Evolutionary conservation across 2,888 invertebrate genomes (phyloP).

Genomic region (Microctonus brassicae): DNA sequence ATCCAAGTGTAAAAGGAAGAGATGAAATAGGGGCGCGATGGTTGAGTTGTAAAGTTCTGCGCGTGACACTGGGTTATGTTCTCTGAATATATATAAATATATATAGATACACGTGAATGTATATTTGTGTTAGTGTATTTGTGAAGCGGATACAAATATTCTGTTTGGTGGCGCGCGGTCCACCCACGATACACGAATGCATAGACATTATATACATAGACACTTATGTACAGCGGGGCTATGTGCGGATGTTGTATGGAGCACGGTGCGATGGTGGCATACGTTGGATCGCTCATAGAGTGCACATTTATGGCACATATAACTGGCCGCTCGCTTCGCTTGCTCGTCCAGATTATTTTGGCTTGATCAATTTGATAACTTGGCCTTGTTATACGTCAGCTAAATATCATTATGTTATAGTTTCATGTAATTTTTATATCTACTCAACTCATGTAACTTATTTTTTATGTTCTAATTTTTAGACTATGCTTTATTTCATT

Average conservation of each 20-base stretch:
- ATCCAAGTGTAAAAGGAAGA: constrained; percentile 33
- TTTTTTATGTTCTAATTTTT: not conserved
- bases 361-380: constrained; percentile 70
- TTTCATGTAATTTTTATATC: constrained; percentile 15
- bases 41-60: constrained; percentile 68
- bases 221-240: constrained; percentile 47
- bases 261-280: constrained; percentile 55
- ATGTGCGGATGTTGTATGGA: no score
- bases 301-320: constrained; percentile 67
- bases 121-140: constrained; percentile 51
- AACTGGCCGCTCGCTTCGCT: constrained; percentile 62
- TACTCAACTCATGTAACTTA: not conserved
- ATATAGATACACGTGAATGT: no score
- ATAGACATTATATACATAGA: constrained; percentile 41
- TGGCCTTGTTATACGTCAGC: constrained; percentile 57
- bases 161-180: not conserved
- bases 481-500: no score
- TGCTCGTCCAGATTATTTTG: constrained; percentile 67
- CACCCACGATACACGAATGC: constrained; percentile 55
- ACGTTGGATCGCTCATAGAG: constrained; percentile 67
- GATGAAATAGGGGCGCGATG: constrained; percentile 50
- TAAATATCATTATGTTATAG: constrained; percentile 10
- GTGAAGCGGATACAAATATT: not conserved
- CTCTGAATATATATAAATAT: constrained; percentile 57
- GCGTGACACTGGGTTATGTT: constrained; percentile 67